A percentile compares a stretch with the other conserved stretches of the same genome.
These are phyloP conservation scores for Tinamus guttatus DNA, from an alignment of 2,113 vertebrate species.

Conservation along the genomic window DNA sequence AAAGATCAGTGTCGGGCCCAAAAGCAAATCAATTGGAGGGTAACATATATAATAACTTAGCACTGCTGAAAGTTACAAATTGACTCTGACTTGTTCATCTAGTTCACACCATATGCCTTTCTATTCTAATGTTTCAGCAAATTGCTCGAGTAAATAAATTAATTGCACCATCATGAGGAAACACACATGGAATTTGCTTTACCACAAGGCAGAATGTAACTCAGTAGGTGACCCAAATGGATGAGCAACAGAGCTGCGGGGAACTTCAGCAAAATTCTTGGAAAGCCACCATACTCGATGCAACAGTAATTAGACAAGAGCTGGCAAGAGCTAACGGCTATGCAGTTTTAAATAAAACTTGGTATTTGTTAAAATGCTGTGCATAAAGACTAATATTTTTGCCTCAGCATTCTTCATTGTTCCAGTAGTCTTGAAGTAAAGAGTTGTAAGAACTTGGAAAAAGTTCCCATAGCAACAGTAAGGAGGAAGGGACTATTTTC, in stretches of 20 bases:
- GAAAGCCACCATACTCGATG: constrained; percentile 16
- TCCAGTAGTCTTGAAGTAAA: constrained; percentile 20
- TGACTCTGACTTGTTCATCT: neutral
- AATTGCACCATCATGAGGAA: constrained; percentile 4
- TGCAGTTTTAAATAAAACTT: constrained; percentile 26
- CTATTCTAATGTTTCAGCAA: neutral
- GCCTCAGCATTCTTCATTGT: constrained; percentile 45
- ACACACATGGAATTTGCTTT: neutral
- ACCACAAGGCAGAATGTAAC: constrained; percentile 3
- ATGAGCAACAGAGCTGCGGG: constrained; percentile 49
- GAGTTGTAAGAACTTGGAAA: constrained; percentile 9
- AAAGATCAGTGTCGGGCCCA: neutral
- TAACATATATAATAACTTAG: neutral
- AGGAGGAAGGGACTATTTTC: constrained; percentile 17
- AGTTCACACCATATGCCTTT: neutral
- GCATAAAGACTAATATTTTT: neutral
- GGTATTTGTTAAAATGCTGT: constrained; percentile 42
- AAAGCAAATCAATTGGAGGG: neutral
- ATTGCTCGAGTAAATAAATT: constrained; percentile 38
- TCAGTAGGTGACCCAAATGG: constrained; percentile 40
- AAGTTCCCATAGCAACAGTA: constrained; percentile 69
- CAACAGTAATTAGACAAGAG: constrained; percentile 11
- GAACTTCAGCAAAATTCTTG: constrained; percentile 28
- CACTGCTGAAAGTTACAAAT: constrained; percentile 19
- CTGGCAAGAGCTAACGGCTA: neutral